These are phyloP conservation scores for Pissodes strobi DNA, from an alignment of 1,140 invertebrate genomes.

Conservation along the genomic window DNA sequence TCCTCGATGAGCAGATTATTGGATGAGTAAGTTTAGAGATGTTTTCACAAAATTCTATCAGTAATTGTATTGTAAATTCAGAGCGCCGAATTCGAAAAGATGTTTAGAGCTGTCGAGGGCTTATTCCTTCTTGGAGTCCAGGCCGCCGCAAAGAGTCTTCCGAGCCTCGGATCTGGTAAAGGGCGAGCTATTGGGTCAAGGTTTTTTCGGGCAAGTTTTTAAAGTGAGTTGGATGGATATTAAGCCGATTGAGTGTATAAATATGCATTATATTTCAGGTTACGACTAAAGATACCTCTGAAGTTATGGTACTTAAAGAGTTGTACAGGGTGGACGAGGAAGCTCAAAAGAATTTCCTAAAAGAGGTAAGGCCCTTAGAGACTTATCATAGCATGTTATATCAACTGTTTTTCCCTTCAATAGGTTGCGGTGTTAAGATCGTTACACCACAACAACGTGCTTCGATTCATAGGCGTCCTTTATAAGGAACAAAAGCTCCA, in stretches of 20 bases:
- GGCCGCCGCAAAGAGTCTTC: slow-evolving; percentile 81
- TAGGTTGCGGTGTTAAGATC: slow-evolving; percentile 86
- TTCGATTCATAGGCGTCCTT: slow-evolving; percentile 90
- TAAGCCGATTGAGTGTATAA: no score
- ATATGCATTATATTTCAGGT: slow-evolving; percentile 25
- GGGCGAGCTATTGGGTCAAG: slow-evolving; percentile 87
- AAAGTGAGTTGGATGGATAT: no score
- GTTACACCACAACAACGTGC: slow-evolving; percentile 85
- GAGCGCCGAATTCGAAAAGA: slow-evolving; percentile 50
- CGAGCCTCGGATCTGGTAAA: slow-evolving; percentile 85
- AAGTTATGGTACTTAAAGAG: slow-evolving; percentile 95
- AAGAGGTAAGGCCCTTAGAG: no score
- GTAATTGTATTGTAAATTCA: no score
- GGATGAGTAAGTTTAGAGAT: slow-evolving; percentile 71
- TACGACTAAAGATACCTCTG: slow-evolving; percentile 84
- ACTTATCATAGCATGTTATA: no score
- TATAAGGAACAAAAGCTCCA: slow-evolving; percentile 92
- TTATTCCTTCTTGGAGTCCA: slow-evolving; percentile 83
- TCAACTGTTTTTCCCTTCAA: no score
- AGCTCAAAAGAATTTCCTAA: slow-evolving; percentile 90
- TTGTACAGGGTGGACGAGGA: slow-evolving; percentile 91
- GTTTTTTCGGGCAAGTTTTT: slow-evolving; percentile 91
- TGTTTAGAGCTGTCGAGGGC: slow-evolving; percentile 79
- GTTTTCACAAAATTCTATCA: no score
- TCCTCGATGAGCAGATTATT: slow-evolving; percentile 83